Conservation (phyloP, 2,888 invertebrate genomes). For the Tipula confusa region DNA sequence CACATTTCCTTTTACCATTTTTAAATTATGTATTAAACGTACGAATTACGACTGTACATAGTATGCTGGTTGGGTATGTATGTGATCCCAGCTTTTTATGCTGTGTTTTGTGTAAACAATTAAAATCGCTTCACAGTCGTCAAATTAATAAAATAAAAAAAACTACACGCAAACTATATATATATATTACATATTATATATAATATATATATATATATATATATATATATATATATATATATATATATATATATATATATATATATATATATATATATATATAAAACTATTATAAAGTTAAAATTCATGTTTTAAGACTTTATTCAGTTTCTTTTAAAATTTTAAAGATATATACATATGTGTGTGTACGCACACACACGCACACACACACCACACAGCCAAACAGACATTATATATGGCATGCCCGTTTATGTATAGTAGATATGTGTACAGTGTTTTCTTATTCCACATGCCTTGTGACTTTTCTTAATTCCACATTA, state of each 20-base stretch:
- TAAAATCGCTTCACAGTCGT: constrained; percentile 3
- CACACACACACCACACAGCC: too few species aligned
- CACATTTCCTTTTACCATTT: neutral
- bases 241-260: too few species aligned
- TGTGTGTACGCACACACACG: too few species aligned
- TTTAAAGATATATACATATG: neutral
- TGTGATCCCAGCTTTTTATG: neutral
- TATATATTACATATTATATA: too few species aligned
- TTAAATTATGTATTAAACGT: neutral
- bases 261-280: too few species aligned
- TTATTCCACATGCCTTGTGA: neutral
- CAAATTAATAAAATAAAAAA: neutral
- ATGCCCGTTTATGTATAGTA: too few species aligned
- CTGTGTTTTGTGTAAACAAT: neutral
- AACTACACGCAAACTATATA: neutral
- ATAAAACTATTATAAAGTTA: neutral
- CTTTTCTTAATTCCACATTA: neutral
- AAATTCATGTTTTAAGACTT: neutral
- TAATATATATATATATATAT: too few species aligned
- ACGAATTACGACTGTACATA: neutral
- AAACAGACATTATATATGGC: too few species aligned
- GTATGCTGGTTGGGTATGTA: neutral
- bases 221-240: too few species aligned
- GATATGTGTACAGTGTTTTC: neutral
- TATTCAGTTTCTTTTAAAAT: neutral